These are phyloP conservation scores for Drosophila tripunctata DNA, from an alignment of 2,888 invertebrate genomes.

Conservation along the genomic window DNA sequence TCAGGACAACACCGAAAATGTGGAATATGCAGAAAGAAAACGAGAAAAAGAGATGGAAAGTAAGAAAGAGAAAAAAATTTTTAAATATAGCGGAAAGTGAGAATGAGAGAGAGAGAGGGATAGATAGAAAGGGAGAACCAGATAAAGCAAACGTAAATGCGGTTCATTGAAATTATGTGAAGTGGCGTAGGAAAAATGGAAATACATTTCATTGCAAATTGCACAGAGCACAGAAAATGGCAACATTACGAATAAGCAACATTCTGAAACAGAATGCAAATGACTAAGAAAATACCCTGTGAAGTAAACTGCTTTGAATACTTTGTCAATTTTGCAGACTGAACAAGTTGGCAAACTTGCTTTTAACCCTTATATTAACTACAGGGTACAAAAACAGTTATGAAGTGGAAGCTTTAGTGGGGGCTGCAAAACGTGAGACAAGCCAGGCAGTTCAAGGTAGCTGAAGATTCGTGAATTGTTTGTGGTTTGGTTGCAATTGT, in stretches of 20 bases:
- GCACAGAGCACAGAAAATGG: conserved; percentile 38
- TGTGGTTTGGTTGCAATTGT: conserved; percentile 10
- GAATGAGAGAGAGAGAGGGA: not conserved
- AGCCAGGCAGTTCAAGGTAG: conserved; percentile 7
- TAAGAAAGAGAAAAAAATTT: conserved; percentile 7
- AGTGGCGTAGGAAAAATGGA: conserved; percentile 37
- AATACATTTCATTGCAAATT: conserved; percentile 48
- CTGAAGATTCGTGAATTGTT: conserved; percentile 12
- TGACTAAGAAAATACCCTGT: not conserved
- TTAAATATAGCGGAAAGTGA: not conserved
- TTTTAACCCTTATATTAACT: not conserved
- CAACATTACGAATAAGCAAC: conserved; percentile 14
- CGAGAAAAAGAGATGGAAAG: not conserved
- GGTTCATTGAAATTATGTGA: conserved; percentile 73
- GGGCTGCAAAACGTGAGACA: not conserved
- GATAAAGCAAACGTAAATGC: conserved; percentile 63
- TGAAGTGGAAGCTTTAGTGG: not conserved
- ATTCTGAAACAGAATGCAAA: too few relatives aligned
- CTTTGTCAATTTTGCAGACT: not conserved
- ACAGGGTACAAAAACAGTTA: conserved; percentile 12
- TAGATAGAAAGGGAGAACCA: conserved; percentile 3
- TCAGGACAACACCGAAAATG: conserved; percentile 50
- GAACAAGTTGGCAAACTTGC: not conserved
- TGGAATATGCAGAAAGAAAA: conserved; percentile 22
- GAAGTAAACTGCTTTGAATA: not conserved